Conservation (phyloP, 2,797 vertebrate species). For the Calcarius lapponicus region DNA sequence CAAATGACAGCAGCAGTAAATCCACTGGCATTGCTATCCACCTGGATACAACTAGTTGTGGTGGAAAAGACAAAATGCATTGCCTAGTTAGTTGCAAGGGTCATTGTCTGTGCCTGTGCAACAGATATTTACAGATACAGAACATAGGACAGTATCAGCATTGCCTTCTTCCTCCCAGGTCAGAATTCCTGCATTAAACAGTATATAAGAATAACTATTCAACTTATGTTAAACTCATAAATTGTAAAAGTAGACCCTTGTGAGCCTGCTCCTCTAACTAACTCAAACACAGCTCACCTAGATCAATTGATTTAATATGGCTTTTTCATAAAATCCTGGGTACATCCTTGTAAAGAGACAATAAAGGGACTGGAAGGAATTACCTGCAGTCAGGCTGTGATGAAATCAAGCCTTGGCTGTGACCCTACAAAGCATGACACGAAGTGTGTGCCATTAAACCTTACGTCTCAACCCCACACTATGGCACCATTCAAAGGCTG, state of each 20-base stretch:
- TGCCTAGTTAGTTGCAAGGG: background rate
- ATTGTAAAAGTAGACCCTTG: background rate
- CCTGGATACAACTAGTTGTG: background rate
- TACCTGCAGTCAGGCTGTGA: background rate
- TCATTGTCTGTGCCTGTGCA: background rate
- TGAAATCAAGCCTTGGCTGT: background rate
- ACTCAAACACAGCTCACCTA: background rate
- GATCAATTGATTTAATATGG: background rate
- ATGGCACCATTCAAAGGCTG: background rate
- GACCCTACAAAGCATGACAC: background rate
- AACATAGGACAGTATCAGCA: background rate
- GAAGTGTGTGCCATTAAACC: accelerated
- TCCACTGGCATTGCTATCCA: background rate
- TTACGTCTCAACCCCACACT: background rate
- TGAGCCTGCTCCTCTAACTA: background rate
- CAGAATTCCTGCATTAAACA: background rate
- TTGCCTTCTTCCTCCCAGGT: background rate
- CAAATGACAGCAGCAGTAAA: background rate
- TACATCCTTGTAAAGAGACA: background rate
- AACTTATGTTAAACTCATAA: background rate
- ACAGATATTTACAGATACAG: background rate
- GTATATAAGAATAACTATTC: background rate
- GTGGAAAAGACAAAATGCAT: background rate
- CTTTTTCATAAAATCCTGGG: background rate
- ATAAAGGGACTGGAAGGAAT: background rate